Evolutionary conservation across 2,113 vertebrate species (phyloP).

Genomic region (Hemiscyllium ocellatum): DNA sequence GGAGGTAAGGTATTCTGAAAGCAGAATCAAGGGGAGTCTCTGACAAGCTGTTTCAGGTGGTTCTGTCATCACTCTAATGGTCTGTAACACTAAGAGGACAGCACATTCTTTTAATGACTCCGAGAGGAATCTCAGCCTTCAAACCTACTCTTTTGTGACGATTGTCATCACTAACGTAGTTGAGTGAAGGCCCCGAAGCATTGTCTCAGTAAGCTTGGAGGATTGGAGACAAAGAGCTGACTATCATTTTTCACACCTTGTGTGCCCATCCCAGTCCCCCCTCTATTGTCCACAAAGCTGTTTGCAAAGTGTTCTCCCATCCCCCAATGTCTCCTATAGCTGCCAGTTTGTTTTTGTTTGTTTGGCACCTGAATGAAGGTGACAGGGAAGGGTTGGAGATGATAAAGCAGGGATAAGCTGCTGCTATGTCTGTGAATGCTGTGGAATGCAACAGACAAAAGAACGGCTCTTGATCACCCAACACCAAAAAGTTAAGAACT

Average conservation of each 20-base stretch:
- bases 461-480: slow-evolving; percentile 43
- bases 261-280: slow-evolving; percentile 27
- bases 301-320: slow-evolving; percentile 43
- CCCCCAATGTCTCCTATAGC: slow-evolving; percentile 42
- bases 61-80: not conserved
- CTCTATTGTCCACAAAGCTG: not conserved
- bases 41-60: not conserved
- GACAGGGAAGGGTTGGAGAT: slow-evolving; percentile 40
- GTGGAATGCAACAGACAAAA: slow-evolving; percentile 40
- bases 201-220: slow-evolving; percentile 28
- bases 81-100: not conserved
- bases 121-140: slow-evolving; percentile 41
- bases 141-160: slow-evolving; percentile 26
- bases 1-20: not conserved
- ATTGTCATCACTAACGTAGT: slow-evolving; percentile 29
- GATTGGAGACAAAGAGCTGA: slow-evolving; percentile 28
- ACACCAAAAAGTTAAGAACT: slow-evolving; percentile 11
- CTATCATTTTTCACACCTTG: slow-evolving; percentile 42
- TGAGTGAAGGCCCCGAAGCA: slow-evolving; percentile 13
- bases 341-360: slow-evolving; percentile 42
- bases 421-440: not conserved
- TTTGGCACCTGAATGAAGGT: slow-evolving; percentile 38
- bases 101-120: not conserved
- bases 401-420: slow-evolving; percentile 42
- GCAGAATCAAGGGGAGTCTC: not conserved